phyloP scores from a whole-genome alignment of 2,888 invertebrate species.

The Cetonia aurata region DNA sequence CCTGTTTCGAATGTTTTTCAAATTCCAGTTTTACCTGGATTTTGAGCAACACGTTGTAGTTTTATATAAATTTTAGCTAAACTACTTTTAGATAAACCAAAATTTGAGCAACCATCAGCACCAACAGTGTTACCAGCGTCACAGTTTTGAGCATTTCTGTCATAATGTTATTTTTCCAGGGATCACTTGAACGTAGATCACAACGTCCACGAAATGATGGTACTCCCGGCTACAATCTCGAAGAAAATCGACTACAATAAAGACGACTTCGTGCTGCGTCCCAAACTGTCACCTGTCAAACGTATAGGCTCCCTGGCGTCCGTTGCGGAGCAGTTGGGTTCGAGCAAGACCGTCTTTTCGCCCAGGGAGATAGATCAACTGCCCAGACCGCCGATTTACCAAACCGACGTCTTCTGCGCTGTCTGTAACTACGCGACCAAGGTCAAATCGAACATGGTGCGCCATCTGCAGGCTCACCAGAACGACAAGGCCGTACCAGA shows the following conservation, averaged over 20 bases:
- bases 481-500: slow-evolving; percentile 72
- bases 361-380: slow-evolving; percentile 75
- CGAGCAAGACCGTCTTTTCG: slow-evolving; percentile 61
- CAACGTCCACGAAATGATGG: slow-evolving; percentile 61
- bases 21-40: no score
- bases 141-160: no score
- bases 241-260: slow-evolving; percentile 65
- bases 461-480: slow-evolving; percentile 77
- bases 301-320: background rate
- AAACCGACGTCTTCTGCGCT: slow-evolving; percentile 73
- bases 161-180: slow-evolving; percentile 50
- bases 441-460: slow-evolving; percentile 78
- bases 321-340: background rate
- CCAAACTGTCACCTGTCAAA: slow-evolving; percentile 54
- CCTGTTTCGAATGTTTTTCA: no score
- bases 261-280: slow-evolving; percentile 69
- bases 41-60: no score
- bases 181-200: slow-evolving; percentile 71
- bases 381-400: slow-evolving; percentile 76
- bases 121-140: no score
- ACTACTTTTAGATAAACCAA: no score
- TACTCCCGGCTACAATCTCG: slow-evolving; percentile 67
- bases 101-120: no score
- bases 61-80: no score
- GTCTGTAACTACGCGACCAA: slow-evolving; percentile 73